These are phyloP conservation scores for Lethocerus indicus DNA, from an alignment of 1,140 invertebrate species.

Conservation along the genomic window DNA sequence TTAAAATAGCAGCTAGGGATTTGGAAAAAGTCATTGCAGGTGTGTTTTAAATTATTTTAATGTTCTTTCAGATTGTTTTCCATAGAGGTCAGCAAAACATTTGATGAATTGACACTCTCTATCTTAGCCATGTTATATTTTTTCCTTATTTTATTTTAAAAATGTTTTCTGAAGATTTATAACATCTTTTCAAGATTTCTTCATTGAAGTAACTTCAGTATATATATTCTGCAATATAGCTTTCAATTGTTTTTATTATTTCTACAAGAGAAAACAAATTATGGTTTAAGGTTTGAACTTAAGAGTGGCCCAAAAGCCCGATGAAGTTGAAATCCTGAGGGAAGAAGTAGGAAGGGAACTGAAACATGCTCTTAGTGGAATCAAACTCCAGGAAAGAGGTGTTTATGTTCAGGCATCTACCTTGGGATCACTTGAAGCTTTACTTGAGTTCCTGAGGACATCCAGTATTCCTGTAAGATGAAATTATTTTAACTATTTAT, in stretches of 20 bases:
- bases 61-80: too few species aligned
- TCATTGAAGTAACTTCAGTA: too few species aligned
- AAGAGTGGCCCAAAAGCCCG: constrained; percentile 72
- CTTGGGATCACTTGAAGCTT: constrained; percentile 90
- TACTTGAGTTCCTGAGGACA: constrained; percentile 85
- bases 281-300: constrained; percentile 51
- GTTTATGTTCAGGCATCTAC: constrained; percentile 99
- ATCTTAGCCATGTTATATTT: too few species aligned
- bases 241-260: too few species aligned
- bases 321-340: constrained; percentile 81
- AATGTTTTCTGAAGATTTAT: too few species aligned
- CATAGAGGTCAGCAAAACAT: too few species aligned
- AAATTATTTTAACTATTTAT: constrained; percentile 21
- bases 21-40: constrained; percentile 94
- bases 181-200: constrained; percentile 22
- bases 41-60: too few species aligned
- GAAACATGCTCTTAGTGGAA: constrained; percentile 74
- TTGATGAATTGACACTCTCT: too few species aligned
- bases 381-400: constrained; percentile 80
- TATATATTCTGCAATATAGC: too few species aligned
- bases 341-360: constrained; percentile 69
- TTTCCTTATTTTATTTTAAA: too few species aligned
- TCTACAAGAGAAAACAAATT: not conserved
- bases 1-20: constrained; percentile 96
- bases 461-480: constrained; percentile 94